Evolutionary conservation across 23 tunicate genomes (phyloP).

Genomic region (Trididemnum miniatum): DNA sequence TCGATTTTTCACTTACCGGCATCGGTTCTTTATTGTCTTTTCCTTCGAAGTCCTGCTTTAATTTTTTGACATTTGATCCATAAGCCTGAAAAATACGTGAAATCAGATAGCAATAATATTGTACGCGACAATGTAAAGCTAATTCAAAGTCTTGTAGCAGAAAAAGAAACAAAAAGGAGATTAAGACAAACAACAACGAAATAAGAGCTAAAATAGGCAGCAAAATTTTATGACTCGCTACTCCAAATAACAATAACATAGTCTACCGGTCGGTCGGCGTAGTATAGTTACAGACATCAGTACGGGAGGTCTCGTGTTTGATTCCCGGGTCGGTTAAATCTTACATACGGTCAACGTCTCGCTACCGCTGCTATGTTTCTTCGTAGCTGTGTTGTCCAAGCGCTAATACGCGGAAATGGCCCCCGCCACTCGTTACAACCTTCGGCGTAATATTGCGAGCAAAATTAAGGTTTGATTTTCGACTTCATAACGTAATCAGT

Average conservation of each 20-base stretch:
- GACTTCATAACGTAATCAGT: too few species aligned
- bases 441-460: neutral
- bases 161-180: too few species aligned
- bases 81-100: neutral
- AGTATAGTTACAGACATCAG: too few species aligned
- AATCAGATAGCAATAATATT: too few species aligned
- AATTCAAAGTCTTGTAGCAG: too few species aligned
- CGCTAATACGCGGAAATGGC: neutral
- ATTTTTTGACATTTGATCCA: neutral
- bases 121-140: too few species aligned
- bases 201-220: too few species aligned
- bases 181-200: too few species aligned
- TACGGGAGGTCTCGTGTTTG: neutral
- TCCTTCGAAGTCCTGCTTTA: neutral
- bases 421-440: neutral
- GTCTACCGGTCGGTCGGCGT: too few species aligned
- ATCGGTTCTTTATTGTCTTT: neutral
- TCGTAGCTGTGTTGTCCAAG: neutral
- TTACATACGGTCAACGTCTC: neutral
- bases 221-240: too few species aligned
- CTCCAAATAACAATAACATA: too few species aligned
- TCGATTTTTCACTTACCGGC: too few species aligned
- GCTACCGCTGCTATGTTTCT: neutral
- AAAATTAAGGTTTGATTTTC: neutral
- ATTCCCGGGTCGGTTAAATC: neutral